A percentile compares a stretch with the other conserved stretches of the same genome.
These are phyloP conservation scores for Phymastichus coffea DNA, from an alignment of 1,140 invertebrate genomes.

Conservation along the genomic window DNA sequence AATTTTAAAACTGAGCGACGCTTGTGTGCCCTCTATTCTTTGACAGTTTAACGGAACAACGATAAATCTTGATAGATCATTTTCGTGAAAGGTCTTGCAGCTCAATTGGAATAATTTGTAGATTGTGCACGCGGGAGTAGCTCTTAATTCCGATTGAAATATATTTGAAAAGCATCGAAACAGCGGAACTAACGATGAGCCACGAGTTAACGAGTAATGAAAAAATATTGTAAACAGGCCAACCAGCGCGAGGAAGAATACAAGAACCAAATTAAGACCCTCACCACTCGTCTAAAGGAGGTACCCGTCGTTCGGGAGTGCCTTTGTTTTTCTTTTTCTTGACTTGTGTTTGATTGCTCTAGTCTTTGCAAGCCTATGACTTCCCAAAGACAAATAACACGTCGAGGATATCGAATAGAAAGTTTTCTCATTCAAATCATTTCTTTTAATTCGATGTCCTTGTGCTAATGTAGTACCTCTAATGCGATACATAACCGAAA, in stretches of 20 bases:
- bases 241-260: slow-evolving; percentile 99
- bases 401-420: slow-evolving; percentile 8
- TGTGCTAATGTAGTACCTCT: slow-evolving; percentile 26
- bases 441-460: slow-evolving; percentile 26
- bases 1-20: too few relatives aligned
- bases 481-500: neutral
- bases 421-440: neutral
- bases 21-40: too few relatives aligned
- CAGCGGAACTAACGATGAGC: neutral
- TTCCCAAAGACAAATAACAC: neutral
- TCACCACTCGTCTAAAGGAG: slow-evolving; percentile 98
- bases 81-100: too few relatives aligned
- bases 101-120: too few relatives aligned
- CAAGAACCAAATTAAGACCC: slow-evolving; percentile 99
- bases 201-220: slow-evolving; percentile 3
- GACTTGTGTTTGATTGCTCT: slow-evolving; percentile 32
- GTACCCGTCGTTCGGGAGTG: slow-evolving; percentile 66
- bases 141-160: too few relatives aligned
- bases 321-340: slow-evolving; percentile 34
- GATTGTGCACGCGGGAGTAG: too few relatives aligned
- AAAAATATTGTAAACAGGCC: slow-evolving; percentile 68
- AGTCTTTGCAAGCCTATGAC: slow-evolving; percentile 30
- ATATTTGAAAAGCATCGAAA: neutral
- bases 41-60: too few relatives aligned
- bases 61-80: too few relatives aligned